phyloP scores from a whole-genome alignment of 2,888 invertebrate species.

The Cheilosia grossa region DNA sequence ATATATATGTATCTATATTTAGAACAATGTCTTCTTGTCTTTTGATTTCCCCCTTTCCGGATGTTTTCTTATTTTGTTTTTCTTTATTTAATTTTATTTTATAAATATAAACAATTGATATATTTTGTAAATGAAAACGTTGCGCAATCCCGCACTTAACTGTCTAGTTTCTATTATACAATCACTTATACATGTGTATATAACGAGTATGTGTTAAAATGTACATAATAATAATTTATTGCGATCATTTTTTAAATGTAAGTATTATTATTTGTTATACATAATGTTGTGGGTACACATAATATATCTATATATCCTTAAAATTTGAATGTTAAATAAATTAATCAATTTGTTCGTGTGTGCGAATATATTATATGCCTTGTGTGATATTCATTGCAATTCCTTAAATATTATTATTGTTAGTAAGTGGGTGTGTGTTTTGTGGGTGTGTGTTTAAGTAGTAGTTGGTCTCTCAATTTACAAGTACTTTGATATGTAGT shows the following conservation, averaged over 20 bases:
- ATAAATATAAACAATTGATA: constrained; percentile 70
- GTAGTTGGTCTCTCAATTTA: constrained; percentile 77
- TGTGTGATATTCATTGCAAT: constrained; percentile 23
- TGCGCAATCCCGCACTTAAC: constrained; percentile 48
- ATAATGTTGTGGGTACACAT: constrained; percentile 11
- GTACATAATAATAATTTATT: constrained; percentile 65
- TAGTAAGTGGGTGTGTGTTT: constrained; percentile 8
- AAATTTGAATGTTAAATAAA: constrained; percentile 66
- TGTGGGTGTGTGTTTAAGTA: constrained; percentile 36
- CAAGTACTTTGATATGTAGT: constrained; percentile 83
- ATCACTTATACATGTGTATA: constrained; percentile 51
- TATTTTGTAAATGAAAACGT: constrained; percentile 54
- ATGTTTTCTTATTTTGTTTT: neutral
- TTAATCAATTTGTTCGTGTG: constrained; percentile 65
- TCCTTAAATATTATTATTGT: constrained; percentile 29
- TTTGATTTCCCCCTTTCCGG: constrained; percentile 1
- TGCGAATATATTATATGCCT: constrained; percentile 15
- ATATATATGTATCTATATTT: constrained; percentile 29
- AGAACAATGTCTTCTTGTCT: constrained; percentile 25
- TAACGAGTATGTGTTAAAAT: constrained; percentile 50
- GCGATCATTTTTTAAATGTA: constrained; percentile 57
- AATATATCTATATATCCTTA: constrained; percentile 32
- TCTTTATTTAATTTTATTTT: constrained; percentile 18
- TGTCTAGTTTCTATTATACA: constrained; percentile 64
- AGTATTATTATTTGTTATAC: constrained; percentile 25